Base-by-base conservation (phyloP, 2,113 vertebrate genomes). In the Campylomormyrus numenius region DNA sequence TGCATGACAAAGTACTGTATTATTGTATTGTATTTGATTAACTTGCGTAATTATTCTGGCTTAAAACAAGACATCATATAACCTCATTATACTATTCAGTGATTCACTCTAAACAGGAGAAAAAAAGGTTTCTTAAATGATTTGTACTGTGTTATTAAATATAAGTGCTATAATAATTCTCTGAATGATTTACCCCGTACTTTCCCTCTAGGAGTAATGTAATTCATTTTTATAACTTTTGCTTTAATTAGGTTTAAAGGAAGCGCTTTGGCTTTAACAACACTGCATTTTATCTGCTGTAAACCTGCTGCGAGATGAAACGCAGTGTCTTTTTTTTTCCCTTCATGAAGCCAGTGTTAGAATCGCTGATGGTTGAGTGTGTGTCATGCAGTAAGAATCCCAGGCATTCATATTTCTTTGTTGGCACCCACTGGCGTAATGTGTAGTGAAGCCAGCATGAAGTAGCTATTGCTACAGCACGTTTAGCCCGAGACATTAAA, bases 121-220 rank as follows among this genome's bases (percentile, higher is more conserved):
- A 48, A 85, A 39, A 49, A 27, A 13, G 56, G 88, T 77, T 77
- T 80, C 42, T 89, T 49, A 52, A 89, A 42, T 53, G 27, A 70
- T 35, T 35, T 89, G 8, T 83, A 2, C 10, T 39, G 17, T 49
- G n/a, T 17, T 80, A 42, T 80, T 50, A 52, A 88, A 56, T 53
- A 35, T 56, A 27, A 58, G 21, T 88, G 39, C 58, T 88, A 46
- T 88, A 74, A 66, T 88, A 88, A 52, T 50, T 89, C 46, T 83
- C 48, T 80, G 42, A 80, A 19, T 89, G 66, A 80, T 80, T 66
- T 52, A 62, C 39, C 19, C 31, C 0, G 21, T 11, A 46, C 19
- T 48, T 35, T 66, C 56, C 35, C 27, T 31, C 39, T n/a, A 46
- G 39, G 56, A 42, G 2, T 70, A 70, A 42, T 88, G 21, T 46